Evolutionary conservation across 2,888 invertebrate species (phyloP).

Genomic region (Eustalomyia histrio): DNA sequence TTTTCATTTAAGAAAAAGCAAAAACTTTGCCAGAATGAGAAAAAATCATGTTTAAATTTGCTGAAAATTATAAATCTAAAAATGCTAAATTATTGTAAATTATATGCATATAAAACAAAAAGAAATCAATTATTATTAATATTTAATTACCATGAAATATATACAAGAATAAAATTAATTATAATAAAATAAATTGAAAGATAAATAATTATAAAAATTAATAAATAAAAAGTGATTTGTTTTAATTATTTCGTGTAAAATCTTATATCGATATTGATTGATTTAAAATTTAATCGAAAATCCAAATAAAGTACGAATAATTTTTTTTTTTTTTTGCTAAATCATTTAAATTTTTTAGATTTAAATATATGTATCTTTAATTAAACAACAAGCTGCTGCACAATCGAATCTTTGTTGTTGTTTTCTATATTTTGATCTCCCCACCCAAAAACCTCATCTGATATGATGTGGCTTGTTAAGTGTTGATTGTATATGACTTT

Average conservation of each 20-base stretch:
- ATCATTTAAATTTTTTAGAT: no score
- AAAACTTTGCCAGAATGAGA: slow-evolving; percentile 48
- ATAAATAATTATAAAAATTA: slow-evolving; percentile 54
- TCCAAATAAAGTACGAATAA: no score
- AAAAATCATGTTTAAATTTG: slow-evolving; percentile 40
- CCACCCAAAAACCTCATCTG: not conserved
- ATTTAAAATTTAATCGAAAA: no score
- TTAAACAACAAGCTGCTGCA: not conserved
- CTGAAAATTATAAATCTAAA: slow-evolving; percentile 32
- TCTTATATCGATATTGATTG: no score
- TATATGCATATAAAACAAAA: slow-evolving; percentile 58
- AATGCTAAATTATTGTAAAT: slow-evolving; percentile 62
- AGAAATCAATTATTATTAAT: slow-evolving; percentile 53
- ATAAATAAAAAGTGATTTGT: not conserved
- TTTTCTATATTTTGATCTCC: not conserved
- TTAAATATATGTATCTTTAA: no score
- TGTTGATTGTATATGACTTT: no score
- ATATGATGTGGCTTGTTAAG: not conserved
- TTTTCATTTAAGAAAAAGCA: slow-evolving; percentile 21
- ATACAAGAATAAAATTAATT: slow-evolving; percentile 49
- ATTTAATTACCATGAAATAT: slow-evolving; percentile 59
- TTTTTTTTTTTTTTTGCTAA: no score
- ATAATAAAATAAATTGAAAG: slow-evolving; percentile 49
- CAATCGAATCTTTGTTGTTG: not conserved
- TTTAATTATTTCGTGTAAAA: not conserved